phyloP scores from a whole-genome alignment of 2,113 vertebrate genomes.

The Romanogobio albipinnatus region DNA sequence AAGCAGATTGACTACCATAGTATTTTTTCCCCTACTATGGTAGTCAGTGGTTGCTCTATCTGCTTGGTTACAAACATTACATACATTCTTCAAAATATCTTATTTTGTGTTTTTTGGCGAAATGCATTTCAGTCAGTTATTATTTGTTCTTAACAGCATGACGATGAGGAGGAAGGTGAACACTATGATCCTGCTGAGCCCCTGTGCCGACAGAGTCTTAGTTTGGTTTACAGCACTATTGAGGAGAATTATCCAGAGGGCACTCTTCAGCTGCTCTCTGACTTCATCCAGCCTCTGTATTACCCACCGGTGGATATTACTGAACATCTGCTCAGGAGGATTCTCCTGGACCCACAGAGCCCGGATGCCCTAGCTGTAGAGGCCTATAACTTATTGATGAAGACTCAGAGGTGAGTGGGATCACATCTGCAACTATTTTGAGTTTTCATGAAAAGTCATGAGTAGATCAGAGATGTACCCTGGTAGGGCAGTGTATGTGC shows the following conservation, averaged over 20 bases:
- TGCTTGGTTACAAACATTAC: too few species aligned
- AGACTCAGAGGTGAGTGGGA: constrained; percentile 85
- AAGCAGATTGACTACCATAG: too few species aligned
- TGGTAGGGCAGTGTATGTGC: neutral
- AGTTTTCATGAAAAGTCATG: neutral
- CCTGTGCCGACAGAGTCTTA: constrained; percentile 81
- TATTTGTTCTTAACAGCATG: constrained; percentile 48
- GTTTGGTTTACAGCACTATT: constrained; percentile 84
- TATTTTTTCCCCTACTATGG: too few species aligned
- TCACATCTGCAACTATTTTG: neutral
- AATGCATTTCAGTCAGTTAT: neutral
- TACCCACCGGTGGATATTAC: constrained; percentile 82
- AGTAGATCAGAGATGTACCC: neutral
- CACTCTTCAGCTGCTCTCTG: constrained; percentile 87
- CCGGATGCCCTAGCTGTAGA: constrained; percentile 75
- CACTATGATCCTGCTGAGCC: constrained; percentile 63
- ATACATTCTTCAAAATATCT: too few species aligned
- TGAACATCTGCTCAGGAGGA: constrained; percentile 78
- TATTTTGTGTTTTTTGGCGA: neutral
- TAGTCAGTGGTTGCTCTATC: too few species aligned
- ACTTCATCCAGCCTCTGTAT: constrained; percentile 83
- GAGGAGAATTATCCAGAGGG: constrained; percentile 86
- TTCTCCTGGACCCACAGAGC: constrained; percentile 79
- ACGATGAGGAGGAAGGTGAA: constrained; percentile 53
- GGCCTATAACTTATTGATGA: constrained; percentile 88